Evolutionary conservation across 2,113 vertebrate genomes (phyloP), one percentile per base, ranked within the genome.

Genomic region (Ameiurus melas): DNA sequence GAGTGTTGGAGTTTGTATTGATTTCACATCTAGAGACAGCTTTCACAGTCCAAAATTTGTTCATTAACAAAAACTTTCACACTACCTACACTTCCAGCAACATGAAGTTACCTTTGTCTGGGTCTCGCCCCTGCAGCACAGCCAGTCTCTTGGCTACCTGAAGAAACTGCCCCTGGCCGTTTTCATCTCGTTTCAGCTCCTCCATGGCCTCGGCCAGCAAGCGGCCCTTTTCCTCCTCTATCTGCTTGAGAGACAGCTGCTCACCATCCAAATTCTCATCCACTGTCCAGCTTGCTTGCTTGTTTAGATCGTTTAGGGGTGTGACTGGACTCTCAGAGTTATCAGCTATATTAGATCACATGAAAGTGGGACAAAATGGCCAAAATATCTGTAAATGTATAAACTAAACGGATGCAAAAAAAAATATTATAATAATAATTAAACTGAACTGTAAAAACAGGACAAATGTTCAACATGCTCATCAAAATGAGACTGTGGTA

Each of bases 61-160:
- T 27, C 4, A 62, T 19, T 62, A 27, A 51, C 43, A 78, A 79
- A 55, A 79, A 51, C 43, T 14, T 55, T 30, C 19, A 55, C 77
- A 79, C 43, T 47, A 47, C 43, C 43, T 33, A 27, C 17, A 39
- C 20, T 19, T 33, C 12, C 3, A 70, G 25, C 36, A 68, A 27
- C 12, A 39, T 57, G 17, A 62, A 30, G 6, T 27, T 85, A 99
- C 98, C 97, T 95, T 93, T 96, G 64, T 97, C 94, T 0, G 98
- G 98, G 93, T 99, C 96, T 88, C 95, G 95, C 57, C 97, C 98
- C 92, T 93, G 97, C 66, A 99, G 94, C 0, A 89, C 90, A 0
- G 98, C 97, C 92, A 99, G 91, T 86, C 97, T 96, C 93, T 95
- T 98, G 75, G 97, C 96, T 83, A 98, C 94, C 77, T 96, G 92